These are phyloP conservation scores for Conopomorpha cramerella DNA, from an alignment of 1,140 invertebrate genomes.

Conservation along the genomic window DNA sequence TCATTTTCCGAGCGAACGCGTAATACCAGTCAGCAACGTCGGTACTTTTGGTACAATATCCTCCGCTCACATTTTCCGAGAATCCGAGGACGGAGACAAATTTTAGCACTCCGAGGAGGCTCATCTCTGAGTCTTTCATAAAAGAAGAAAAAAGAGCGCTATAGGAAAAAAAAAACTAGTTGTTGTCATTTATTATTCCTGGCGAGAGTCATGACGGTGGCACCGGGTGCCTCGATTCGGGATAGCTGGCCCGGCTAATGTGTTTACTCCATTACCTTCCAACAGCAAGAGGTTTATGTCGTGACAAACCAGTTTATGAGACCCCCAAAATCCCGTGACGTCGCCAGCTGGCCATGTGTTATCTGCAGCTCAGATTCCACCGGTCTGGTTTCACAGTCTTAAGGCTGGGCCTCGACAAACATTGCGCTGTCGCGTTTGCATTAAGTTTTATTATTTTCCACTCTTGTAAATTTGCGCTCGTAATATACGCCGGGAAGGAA, in stretches of 20 bases:
- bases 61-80: too few relatives aligned
- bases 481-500: conserved; percentile 23
- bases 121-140: too few relatives aligned
- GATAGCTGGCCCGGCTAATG: conserved; percentile 16
- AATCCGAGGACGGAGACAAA: too few relatives aligned
- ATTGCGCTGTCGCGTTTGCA: conserved; percentile 30
- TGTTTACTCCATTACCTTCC: conserved; percentile 32
- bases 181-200: too few relatives aligned
- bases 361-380: conserved; percentile 9
- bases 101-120: too few relatives aligned
- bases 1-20: too few relatives aligned
- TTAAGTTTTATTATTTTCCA: conserved; percentile 51
- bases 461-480: conserved; percentile 39
- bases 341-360: background rate
- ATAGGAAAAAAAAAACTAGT: too few relatives aligned
- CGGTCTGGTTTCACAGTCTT: conserved; percentile 20
- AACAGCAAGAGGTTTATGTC: conserved; percentile 20
- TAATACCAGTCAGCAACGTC: too few relatives aligned
- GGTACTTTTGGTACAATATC: too few relatives aligned
- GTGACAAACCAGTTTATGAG: conserved; percentile 11
- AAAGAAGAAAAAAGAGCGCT: too few relatives aligned
- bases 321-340: conserved; percentile 5
- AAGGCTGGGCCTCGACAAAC: conserved; percentile 35
- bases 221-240: background rate
- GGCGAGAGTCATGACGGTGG: too few relatives aligned